phyloP scores from a whole-genome alignment of 2,797 vertebrate genomes.

The Alosa sapidissima region DNA sequence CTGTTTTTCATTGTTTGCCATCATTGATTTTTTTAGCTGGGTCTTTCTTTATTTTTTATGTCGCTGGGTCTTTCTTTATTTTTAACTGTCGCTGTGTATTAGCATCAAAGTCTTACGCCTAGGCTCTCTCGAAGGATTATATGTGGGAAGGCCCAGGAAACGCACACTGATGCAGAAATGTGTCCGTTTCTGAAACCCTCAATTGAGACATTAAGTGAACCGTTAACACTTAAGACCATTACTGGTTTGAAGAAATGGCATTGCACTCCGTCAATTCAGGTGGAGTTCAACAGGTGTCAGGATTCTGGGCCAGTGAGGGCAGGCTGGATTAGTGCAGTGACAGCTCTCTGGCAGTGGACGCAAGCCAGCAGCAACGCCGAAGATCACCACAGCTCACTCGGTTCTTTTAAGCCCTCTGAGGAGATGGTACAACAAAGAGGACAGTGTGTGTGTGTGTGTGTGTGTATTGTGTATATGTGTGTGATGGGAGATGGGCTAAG shows the following conservation, averaged over 20 bases:
- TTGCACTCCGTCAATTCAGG: neutral
- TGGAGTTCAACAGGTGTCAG: constrained; percentile 1
- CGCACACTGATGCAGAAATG: neutral
- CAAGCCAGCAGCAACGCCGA: neutral
- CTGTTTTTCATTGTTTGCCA: neutral
- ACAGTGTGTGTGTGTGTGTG: neutral
- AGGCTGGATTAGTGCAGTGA: neutral
- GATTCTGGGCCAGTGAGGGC: neutral
- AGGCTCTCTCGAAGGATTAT: too few species aligned
- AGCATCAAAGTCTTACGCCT: neutral
- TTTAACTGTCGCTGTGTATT: neutral
- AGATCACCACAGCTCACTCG: neutral
- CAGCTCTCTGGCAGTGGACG: neutral
- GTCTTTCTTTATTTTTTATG: neutral
- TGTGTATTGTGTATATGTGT: neutral
- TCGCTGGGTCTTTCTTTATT: neutral
- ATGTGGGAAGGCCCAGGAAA: neutral
- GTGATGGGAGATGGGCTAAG: neutral
- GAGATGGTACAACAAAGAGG: neutral
- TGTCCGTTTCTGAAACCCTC: neutral
- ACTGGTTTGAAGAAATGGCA: too few species aligned
- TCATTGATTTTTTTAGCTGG: neutral
- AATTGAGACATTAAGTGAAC: neutral
- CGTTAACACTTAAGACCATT: neutral
- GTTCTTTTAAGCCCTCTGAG: neutral